Percentiles rank a stretch among this genome's conserved stretches.
Conservation (phyloP, 2,113 vertebrate species). For the Abramis brama region DNA sequence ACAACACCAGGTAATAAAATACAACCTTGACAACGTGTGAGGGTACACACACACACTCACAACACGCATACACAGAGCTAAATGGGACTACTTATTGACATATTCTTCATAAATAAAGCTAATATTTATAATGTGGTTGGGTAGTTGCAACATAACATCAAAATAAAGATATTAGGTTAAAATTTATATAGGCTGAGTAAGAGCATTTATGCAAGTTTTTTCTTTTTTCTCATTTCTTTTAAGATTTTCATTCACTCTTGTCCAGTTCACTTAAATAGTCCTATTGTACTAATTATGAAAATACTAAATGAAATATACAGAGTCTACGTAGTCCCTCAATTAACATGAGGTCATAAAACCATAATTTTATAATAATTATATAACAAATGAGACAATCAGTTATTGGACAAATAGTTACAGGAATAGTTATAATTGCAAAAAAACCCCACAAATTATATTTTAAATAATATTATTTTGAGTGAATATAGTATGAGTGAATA, state of each 20-base stretch:
- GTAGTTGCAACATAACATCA: not conserved
- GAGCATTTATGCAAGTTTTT: not conserved
- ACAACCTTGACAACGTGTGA: slow-evolving; percentile 33
- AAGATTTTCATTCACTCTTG: not conserved
- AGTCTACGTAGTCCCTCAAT: not conserved
- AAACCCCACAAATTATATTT: too few relatives aligned
- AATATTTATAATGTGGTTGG: not conserved
- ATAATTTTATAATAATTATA: not conserved
- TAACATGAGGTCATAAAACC: not conserved
- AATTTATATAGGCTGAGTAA: not conserved
- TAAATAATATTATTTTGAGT: not conserved
- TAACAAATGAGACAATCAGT: too few relatives aligned
- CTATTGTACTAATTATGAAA: not conserved
- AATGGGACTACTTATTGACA: not conserved
- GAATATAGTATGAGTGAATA: not conserved
- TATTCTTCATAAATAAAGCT: not conserved
- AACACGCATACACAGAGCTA: not conserved
- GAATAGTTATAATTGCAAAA: not conserved
- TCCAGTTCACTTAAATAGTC: not conserved
- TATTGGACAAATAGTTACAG: not conserved
- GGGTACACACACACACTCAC: not conserved
- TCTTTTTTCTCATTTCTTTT: not conserved
- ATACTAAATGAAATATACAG: not conserved
- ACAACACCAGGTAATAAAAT: slow-evolving; percentile 37
- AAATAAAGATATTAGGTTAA: not conserved